Evolutionary conservation across 2,113 vertebrate species (phyloP).

Genomic region (Pao palembangensis): DNA sequence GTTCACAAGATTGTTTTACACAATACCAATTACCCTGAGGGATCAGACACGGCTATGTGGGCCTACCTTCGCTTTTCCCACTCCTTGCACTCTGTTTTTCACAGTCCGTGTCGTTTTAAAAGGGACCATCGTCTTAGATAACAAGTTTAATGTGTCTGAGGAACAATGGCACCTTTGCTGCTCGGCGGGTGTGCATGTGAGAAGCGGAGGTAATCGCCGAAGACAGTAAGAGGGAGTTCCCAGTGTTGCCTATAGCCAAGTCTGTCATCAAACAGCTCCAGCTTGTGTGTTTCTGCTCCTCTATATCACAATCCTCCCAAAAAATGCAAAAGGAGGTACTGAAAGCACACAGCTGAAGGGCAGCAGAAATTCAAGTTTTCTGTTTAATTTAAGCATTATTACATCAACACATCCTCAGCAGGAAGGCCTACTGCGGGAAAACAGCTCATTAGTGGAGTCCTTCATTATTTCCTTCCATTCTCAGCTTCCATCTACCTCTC

Average conservation of each 20-base stretch:
- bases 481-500: slow-evolving; percentile 15
- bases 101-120: slow-evolving; percentile 26
- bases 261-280: slow-evolving; percentile 34
- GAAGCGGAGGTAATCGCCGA: slow-evolving; percentile 31
- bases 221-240: slow-evolving; percentile 46
- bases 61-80: slow-evolving; percentile 36
- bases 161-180: slow-evolving; percentile 49
- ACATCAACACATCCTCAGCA: slow-evolving; percentile 34
- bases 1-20: slow-evolving; percentile 64
- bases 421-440: slow-evolving; percentile 12
- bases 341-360: slow-evolving; percentile 38
- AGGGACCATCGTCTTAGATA: slow-evolving; percentile 32
- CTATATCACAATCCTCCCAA: slow-evolving; percentile 14
- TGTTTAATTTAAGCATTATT: slow-evolving; percentile 25
- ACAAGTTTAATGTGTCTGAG: slow-evolving; percentile 47
- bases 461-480: slow-evolving; percentile 32
- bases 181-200: slow-evolving; percentile 29
- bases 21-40: slow-evolving; percentile 59
- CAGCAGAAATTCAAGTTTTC: slow-evolving; percentile 52
- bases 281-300: slow-evolving; percentile 34
- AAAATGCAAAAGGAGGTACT: slow-evolving; percentile 4
- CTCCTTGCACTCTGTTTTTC: slow-evolving; percentile 44
- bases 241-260: slow-evolving; percentile 37
- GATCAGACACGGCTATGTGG: slow-evolving; percentile 56
- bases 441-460: slow-evolving; percentile 25